A percentile compares a stretch with the other conserved stretches of the same genome.
phyloP scores from a whole-genome alignment of 2,797 vertebrate genomes.

The Sebastes variabilis region DNA sequence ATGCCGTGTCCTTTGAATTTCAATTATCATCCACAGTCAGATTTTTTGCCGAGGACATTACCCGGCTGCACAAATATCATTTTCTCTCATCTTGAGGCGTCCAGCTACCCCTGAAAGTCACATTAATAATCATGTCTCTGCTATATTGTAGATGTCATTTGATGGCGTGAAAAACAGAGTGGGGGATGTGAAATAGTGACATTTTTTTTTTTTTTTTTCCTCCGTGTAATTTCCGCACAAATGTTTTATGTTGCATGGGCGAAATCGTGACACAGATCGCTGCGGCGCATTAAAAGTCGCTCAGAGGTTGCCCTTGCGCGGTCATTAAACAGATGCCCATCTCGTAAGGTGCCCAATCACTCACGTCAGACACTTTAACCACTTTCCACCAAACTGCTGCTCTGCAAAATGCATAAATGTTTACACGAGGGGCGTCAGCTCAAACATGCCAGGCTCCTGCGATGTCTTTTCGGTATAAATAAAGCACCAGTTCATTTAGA shows the following conservation, averaged over 20 bases:
- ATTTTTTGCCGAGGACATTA: conserved; percentile 50
- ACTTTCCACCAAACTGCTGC: conserved; percentile 10
- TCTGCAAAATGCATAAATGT: conserved; percentile 23
- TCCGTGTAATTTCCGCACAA: neutral
- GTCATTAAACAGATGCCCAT: conserved; percentile 22
- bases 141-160: neutral
- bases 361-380: neutral
- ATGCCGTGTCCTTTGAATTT: conserved; percentile 72
- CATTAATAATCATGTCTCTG: conserved; percentile 21
- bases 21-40: conserved; percentile 65
- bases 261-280: neutral
- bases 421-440: neutral
- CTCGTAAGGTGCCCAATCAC: neutral
- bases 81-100: conserved; percentile 43
- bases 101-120: conserved; percentile 28
- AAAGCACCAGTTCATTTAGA: conserved; percentile 41
- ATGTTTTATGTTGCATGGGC: neutral
- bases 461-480: conserved; percentile 24
- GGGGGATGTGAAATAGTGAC: neutral
- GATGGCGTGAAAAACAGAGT: neutral
- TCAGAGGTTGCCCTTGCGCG: neutral
- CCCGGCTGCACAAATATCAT: conserved; percentile 36
- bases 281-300: conserved; percentile 8
- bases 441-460: neutral
- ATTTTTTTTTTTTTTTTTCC: neutral